Conservation (phyloP, 2,113 vertebrate species). For the Hemibagrus wyckioides region DNA sequence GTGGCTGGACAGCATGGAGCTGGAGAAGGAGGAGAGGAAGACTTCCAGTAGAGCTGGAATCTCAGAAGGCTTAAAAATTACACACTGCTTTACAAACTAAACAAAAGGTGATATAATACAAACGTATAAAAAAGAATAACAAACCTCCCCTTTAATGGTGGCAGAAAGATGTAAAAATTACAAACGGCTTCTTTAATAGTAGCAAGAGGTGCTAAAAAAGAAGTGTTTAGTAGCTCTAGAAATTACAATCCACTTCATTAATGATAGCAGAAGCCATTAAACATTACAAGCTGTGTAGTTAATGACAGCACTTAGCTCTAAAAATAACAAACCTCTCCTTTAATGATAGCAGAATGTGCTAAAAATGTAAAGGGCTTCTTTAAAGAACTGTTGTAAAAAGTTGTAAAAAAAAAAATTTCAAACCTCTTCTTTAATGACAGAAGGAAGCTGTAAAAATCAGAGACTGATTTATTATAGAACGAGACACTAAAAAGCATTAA, state of each 20-base stretch:
- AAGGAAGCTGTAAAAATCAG: neutral
- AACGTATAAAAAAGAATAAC: too few species aligned
- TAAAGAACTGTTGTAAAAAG: neutral
- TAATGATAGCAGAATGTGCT: neutral
- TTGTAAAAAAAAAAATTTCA: neutral
- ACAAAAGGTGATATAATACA: too few species aligned
- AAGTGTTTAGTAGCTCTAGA: too few species aligned
- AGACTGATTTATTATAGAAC: neutral
- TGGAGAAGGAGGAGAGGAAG: conserved; percentile 53
- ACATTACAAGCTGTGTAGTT: too few species aligned
- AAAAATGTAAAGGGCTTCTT: neutral
- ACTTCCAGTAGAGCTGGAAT: neutral
- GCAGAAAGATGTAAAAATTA: too few species aligned
- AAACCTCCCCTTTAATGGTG: too few species aligned
- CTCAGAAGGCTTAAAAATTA: neutral
- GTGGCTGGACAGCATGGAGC: conserved; percentile 85
- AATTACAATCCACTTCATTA: neutral
- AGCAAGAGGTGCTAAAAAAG: neutral
- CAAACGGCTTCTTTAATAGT: neutral
- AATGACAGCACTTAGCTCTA: too few species aligned
- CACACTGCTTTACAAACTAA: too few species aligned
- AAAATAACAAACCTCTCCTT: neutral
- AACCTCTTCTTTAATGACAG: neutral
- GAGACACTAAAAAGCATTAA: neutral
- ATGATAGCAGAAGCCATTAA: neutral